Percentiles rank a stretch among this genome's conserved stretches.
These are phyloP conservation scores for Hippocampus mohnikei DNA, from an alignment of 2,113 vertebrate species.

Conservation along the genomic window DNA sequence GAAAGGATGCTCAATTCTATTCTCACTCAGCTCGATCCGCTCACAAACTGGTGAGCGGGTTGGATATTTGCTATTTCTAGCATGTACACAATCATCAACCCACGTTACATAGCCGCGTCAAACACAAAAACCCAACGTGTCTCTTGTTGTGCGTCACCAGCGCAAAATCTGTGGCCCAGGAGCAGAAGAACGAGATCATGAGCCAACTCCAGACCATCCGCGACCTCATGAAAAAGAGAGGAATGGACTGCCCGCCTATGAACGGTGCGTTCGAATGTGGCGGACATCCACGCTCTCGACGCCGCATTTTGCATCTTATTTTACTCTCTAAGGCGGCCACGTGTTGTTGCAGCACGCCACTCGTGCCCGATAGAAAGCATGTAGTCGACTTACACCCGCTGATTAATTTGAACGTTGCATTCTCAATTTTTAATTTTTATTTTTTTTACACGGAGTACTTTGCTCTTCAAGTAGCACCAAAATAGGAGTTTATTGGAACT, in stretches of 20 bases:
- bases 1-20: constrained; percentile 90
- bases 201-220: constrained; percentile 85
- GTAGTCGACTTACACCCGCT: too few species aligned
- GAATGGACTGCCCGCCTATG: constrained; percentile 79
- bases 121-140: neutral
- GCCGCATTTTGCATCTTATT: constrained; percentile 21
- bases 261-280: constrained; percentile 63
- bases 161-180: constrained; percentile 83
- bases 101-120: neutral
- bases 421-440: too few species aligned
- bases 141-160: constrained; percentile 50
- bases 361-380: too few species aligned
- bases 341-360: too few species aligned
- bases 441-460: too few species aligned
- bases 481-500: too few species aligned
- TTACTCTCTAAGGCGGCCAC: neutral
- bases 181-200: constrained; percentile 92
- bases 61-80: neutral
- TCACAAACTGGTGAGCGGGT: constrained; percentile 82
- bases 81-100: neutral
- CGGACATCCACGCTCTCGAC: too few species aligned
- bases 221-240: constrained; percentile 86
- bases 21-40: constrained; percentile 84
- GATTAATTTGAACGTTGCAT: too few species aligned
- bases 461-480: too few species aligned